Evolutionary conservation across 2,888 invertebrate species (phyloP), one percentile per base, ranked within the genome.

Genomic region (Timema cristinae): DNA sequence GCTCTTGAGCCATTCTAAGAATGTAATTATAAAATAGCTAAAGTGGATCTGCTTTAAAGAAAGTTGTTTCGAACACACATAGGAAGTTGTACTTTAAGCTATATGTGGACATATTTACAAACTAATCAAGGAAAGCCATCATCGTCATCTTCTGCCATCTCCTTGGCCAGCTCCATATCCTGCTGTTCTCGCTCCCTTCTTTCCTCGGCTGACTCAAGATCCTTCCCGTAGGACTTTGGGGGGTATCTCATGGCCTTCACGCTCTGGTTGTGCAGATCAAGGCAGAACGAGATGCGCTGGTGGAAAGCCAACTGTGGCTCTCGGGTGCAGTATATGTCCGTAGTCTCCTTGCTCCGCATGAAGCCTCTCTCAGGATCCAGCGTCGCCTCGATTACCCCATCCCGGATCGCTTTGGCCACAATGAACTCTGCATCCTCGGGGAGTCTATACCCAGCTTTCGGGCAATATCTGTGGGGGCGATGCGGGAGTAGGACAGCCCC

Each of bases 171-270:
- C 82, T 99, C 99, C 79, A 99, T 85, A 84, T 99, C 99, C 83
- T 98, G 97, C 80, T 98, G 97, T 82, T 98, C 98, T 70, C 97
- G 86, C 82, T 98, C 98, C 73, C 98, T 87, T 69, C 98, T 88
- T 79, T 98, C 97, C 84, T 97, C 97, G 15, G 97, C 97, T 78
- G 96, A 97, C 82, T 99, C 99, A 73, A 98, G 85, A 82, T 98
- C 98, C 80, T 97, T 97, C 32, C 98, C 98, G 84, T 98, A 98
- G 0, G 98, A 96, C 81, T 98, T 98, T 0, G 98, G 98, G 32
- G 99, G 99, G 85, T 98, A 99, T 77, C 99, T 89, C 97, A 99
- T 98, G 0, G 99, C 98, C 83, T 97, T 99, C 74, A 99, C 98
- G 83, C 98, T 98, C 83, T 98, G 97, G 83, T 99, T 98, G 81